Evolutionary conservation across 1,140 invertebrate genomes (phyloP), one percentile per base, ranked within the genome.

Genomic region (Agrypnia vestita): DNA sequence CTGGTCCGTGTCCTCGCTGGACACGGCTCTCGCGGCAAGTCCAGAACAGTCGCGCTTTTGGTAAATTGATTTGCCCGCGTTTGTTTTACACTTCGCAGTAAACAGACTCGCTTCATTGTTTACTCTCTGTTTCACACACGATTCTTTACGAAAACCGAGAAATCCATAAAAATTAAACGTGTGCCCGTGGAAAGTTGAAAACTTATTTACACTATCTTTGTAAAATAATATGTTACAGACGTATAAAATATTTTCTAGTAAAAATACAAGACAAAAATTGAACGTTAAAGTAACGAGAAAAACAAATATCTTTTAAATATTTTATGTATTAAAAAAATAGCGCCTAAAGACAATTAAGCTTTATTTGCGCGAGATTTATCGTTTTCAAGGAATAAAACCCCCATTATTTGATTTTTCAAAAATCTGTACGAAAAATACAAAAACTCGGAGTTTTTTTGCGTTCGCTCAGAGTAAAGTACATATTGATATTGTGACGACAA

Each of bases 31-130:
- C 25, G 25, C 25, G 6, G 25, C 25, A 6, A 3, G 25, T 35
- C 25, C 21, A 64, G 25, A 25, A 19, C 13, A 35, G 64, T 69
- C 64, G 46, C 64, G 44, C 44, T 69, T 67, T 46, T 47, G 8
- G 19, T 25, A 43, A 64, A 64, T 64, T 64, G 64, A 47, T 69
- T 69, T 69, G 21, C 15, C 10, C n/a, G 64, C 11, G 9, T 15
- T 11, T 17, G 64, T 17, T 4, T 6, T 47, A 46, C 46, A 69
- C 44, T 47, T 0, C 64, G 3, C 35, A 46, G 35, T 69, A 44
- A 21, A 47, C 44, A 46, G 43, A 69, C 44, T 8, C 35, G 44
- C 46, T 19, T 44, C 43, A 19, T 69, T 69, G 64, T 69, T 69
- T 69, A 17, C 64, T 46, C 7, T 7, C 43, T 44, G 46, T 1